These are phyloP conservation scores for Lepidonotus clava DNA, from an alignment of 2,888 invertebrate species.

Conservation along the genomic window DNA sequence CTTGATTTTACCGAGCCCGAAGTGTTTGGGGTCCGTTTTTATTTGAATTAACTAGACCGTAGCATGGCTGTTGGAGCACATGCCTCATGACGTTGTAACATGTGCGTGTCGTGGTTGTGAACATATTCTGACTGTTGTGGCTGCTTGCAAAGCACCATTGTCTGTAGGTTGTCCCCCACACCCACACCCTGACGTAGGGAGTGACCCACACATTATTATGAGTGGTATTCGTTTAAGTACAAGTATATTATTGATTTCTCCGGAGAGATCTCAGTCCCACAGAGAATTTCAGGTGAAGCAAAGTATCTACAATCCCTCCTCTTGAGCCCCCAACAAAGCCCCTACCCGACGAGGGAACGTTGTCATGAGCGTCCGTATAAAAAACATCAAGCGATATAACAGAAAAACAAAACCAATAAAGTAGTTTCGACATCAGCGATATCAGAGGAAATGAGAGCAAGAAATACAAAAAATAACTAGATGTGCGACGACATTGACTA, in stretches of 20 bases:
- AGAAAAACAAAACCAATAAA: too few relatives aligned
- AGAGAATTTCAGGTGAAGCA: neutral
- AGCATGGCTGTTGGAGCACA: constrained; percentile 18
- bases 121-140: neutral
- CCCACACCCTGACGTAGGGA: neutral
- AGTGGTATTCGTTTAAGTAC: neutral
- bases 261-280: constrained; percentile 46
- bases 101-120: constrained; percentile 10
- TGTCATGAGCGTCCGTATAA: too few relatives aligned
- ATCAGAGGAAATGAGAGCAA: too few relatives aligned
- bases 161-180: neutral
- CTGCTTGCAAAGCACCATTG: constrained; percentile 37
- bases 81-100: neutral
- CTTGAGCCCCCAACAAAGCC: neutral
- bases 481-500: too few relatives aligned
- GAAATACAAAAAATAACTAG: too few relatives aligned
- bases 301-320: constrained; percentile 44
- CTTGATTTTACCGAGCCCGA: neutral
- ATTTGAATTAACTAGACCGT: neutral
- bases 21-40: neutral
- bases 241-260: constrained; percentile 11
- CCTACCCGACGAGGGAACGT: too few relatives aligned
- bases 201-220: neutral
- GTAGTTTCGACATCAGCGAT: too few relatives aligned
- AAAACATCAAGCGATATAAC: too few relatives aligned